Evolutionary conservation across 2,888 invertebrate species (phyloP), one percentile per base, ranked within the genome.

Genomic region (Aradus depressus): DNA sequence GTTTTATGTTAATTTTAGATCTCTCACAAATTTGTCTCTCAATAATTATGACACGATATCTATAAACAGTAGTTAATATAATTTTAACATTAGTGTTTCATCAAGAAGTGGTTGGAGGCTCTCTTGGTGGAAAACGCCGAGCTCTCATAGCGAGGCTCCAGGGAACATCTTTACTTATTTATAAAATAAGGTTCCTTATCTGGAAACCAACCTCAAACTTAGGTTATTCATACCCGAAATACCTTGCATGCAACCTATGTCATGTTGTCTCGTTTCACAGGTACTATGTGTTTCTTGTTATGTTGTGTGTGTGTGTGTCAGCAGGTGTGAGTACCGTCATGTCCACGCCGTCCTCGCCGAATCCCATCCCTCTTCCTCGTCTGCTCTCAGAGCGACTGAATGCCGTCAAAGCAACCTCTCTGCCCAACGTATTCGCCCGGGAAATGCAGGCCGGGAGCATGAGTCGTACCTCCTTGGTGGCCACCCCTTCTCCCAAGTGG

Each of bases 371-470:
- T 19, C 37, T 47, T 47, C 37, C 37, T 31, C 18, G 47, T 25
- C 47, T 47, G 32, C 47, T 47, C 18, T 45, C 53, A 1, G 51
- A 53, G 22, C 32, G 47, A 14, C n/a, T 47, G 32, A 39, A 32
- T 28, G 51, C 51, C 41, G 62, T 70, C 66, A 73, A 81, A 67
- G 85, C 87, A 44, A 85, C 80, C 64, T 87, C 87, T 51, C 67
- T 88, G 63, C 88, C 88, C 1, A 87, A 85, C 64, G 86, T 87
- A 62, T 70, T 88, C 62, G 85, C 86, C 37, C 37, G 45, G 16
- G 58, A 58, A 21, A 45, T 39, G 32, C 44, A 50, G 28, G 26
- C 34, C n/a, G 31, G 39, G 45, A 45, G 52, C n/a, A n/a, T n/a
- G 23, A 55, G 55, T 45, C 49, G 55, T 28, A 50, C 55, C 21